Conservation (phyloP, 2,113 vertebrate species). For the Cheilinus undulatus region DNA sequence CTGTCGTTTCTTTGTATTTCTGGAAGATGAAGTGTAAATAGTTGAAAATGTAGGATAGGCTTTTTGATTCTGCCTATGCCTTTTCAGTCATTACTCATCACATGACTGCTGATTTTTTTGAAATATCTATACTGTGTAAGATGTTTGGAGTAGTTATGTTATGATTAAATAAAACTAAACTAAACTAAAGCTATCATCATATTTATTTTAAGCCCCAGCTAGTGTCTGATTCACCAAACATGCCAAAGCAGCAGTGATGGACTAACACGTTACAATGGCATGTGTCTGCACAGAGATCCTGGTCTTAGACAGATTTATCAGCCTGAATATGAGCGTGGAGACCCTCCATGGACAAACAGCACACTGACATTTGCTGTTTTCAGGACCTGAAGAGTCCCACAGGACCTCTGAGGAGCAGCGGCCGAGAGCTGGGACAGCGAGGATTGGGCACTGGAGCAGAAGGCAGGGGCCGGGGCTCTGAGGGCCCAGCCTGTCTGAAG, state of each 20-base stretch:
- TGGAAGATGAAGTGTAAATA: too few relatives aligned
- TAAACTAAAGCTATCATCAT: too few relatives aligned
- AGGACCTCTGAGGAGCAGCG: conserved; percentile 68
- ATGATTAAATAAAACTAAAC: too few relatives aligned
- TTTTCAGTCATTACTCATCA: too few relatives aligned
- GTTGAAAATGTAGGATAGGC: too few relatives aligned
- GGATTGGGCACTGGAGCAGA: conserved; percentile 79
- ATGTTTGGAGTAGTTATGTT: too few relatives aligned
- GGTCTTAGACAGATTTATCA: conserved; percentile 5
- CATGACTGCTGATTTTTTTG: too few relatives aligned
- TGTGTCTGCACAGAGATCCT: conserved; percentile 10
- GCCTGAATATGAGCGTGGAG: background rate
- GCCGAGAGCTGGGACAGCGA: conserved; percentile 75
- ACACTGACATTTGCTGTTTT: background rate
- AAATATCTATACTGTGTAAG: too few relatives aligned
- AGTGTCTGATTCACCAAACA: background rate
- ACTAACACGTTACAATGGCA: background rate
- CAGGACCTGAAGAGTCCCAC: conserved; percentile 41
- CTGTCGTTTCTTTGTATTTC: too few relatives aligned
- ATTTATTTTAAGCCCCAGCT: too few relatives aligned
- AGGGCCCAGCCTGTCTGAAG: conserved; percentile 69
- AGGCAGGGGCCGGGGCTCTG: conserved; percentile 77
- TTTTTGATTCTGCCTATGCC: too few relatives aligned
- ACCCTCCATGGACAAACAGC: background rate
- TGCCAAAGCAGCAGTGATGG: background rate